phyloP scores from a whole-genome alignment of 2,888 invertebrate genomes.

The Tinea trinotella region DNA sequence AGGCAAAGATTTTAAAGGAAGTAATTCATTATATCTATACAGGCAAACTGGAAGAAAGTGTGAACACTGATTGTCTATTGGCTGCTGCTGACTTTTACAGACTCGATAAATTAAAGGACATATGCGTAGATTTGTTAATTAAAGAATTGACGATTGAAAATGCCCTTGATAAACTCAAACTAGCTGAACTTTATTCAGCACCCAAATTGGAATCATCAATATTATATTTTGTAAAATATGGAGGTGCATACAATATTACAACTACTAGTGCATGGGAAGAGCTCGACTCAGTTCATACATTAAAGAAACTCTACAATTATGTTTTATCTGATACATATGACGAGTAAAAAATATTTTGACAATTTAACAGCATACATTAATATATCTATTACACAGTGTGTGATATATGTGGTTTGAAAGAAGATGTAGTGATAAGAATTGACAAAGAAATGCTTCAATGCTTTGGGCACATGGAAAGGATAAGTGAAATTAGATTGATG shows the following conservation, averaged over 20 bases:
- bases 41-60: conserved; percentile 60
- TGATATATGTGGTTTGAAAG: no score
- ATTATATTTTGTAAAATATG: conserved; percentile 60
- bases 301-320: conserved; percentile 58
- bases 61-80: conserved; percentile 50
- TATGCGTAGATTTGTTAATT: conserved; percentile 58
- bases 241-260: conserved; percentile 54
- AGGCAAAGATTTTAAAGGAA: conserved; percentile 51
- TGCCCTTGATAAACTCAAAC: conserved; percentile 55
- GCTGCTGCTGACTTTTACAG: conserved; percentile 63
- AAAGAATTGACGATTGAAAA: conserved; percentile 58
- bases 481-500: no score
- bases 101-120: conserved; percentile 47
- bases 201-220: conserved; percentile 45
- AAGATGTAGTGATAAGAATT: no score
- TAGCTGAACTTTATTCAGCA: conserved; percentile 59
- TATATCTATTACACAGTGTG: no score
- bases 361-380: no score
- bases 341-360: background rate
- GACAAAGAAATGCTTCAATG: no score
- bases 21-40: conserved; percentile 57
- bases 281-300: conserved; percentile 52
- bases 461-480: no score
- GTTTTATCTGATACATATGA: conserved; percentile 30
- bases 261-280: conserved; percentile 58